Evolutionary conservation across 2,888 invertebrate genomes (phyloP).

Genomic region (Coelinius sp.): DNA sequence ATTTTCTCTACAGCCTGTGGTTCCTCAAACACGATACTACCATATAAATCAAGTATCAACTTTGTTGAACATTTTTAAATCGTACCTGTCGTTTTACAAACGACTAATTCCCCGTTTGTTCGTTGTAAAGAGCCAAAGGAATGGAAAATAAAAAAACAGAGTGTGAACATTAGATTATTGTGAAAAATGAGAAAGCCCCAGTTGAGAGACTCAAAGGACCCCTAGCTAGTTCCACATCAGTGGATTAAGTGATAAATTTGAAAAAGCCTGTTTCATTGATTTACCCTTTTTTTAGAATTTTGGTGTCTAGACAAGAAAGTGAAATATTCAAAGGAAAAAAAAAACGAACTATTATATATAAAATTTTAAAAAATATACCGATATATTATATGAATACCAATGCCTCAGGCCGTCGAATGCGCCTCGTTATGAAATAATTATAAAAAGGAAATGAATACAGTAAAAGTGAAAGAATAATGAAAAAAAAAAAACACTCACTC

Average conservation of each 20-base stretch:
- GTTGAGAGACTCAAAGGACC: constrained; percentile 1
- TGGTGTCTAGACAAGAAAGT: constrained; percentile 40
- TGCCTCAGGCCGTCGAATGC: constrained; percentile 18
- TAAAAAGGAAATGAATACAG: constrained; percentile 8
- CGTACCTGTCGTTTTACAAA: constrained; percentile 43
- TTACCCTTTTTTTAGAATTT: constrained; percentile 47
- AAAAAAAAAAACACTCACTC: not conserved
- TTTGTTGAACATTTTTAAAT: constrained; percentile 39
- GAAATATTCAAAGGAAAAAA: constrained; percentile 24
- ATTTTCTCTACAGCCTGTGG: not conserved
- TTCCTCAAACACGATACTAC: not conserved
- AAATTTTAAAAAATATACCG: constrained; percentile 23
- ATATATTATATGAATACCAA: constrained; percentile 16
- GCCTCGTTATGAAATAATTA: constrained; percentile 10
- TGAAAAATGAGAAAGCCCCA: constrained; percentile 34
- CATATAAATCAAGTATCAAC: constrained; percentile 1
- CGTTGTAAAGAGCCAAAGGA: constrained; percentile 31
- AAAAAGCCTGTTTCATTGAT: constrained; percentile 37
- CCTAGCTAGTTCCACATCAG: constrained; percentile 4
- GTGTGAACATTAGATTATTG: constrained; percentile 33
- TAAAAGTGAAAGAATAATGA: not conserved
- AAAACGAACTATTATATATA: constrained; percentile 16
- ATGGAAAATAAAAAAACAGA: constrained; percentile 31
- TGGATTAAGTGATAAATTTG: constrained; percentile 18
- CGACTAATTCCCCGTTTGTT: constrained; percentile 37